These are phyloP conservation scores for Atopsyche davidsoni DNA, from an alignment of 1,140 invertebrate species.

Conservation along the genomic window DNA sequence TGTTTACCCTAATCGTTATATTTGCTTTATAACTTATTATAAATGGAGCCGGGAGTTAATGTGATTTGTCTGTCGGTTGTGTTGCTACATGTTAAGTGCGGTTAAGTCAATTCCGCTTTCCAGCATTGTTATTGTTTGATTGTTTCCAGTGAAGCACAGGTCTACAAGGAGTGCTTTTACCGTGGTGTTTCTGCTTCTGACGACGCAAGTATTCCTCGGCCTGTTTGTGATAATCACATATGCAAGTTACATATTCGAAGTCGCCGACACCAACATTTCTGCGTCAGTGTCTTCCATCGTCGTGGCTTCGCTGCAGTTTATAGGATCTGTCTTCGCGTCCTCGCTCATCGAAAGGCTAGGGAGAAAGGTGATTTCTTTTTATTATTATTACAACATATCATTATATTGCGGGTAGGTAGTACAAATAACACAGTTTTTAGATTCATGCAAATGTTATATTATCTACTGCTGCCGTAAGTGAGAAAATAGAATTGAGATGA, in stretches of 20 bases:
- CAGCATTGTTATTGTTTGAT: not conserved
- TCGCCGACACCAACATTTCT: conserved; percentile 4
- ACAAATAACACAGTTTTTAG: too few species aligned
- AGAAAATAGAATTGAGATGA: too few species aligned
- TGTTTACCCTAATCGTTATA: too few species aligned
- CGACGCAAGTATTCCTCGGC: conserved; percentile 5
- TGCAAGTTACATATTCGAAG: conserved; percentile 4
- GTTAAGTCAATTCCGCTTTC: too few species aligned
- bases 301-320: conserved; percentile 5
- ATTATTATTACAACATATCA: too few species aligned
- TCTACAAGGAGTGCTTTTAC: conserved; percentile 6
- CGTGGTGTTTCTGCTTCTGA: conserved; percentile 1
- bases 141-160: not conserved
- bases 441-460: too few species aligned
- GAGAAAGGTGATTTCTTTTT: conserved; percentile 27
- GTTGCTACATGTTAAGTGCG: too few species aligned
- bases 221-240: conserved; percentile 8
- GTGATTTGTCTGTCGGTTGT: too few species aligned
- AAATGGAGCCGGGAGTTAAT: too few species aligned
- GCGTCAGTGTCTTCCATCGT: not conserved
- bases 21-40: too few species aligned
- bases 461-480: too few species aligned
- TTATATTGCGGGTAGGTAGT: too few species aligned
- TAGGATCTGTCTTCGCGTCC: conserved; percentile 30
- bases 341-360: conserved; percentile 35